Evolutionary conservation across 2,888 invertebrate genomes (phyloP), one percentile per base, ranked within the genome.

Genomic region (Teleogryllus oceanicus): DNA sequence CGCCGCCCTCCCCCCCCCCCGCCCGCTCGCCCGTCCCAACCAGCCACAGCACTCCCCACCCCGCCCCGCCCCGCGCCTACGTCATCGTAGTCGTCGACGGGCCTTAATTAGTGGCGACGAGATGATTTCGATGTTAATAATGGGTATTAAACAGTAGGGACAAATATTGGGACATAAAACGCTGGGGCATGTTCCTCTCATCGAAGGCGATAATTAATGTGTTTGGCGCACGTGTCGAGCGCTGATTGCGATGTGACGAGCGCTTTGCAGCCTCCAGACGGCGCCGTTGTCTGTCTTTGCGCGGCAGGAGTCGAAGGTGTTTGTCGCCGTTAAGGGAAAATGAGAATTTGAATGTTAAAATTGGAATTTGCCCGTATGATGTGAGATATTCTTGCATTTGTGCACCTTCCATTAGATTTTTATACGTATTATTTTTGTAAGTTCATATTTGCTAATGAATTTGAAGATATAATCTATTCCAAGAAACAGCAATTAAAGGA

Each of bases 151-250:
- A 62, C 62, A 62, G 62, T 62, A 5, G 62, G n/a, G n/a, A 62
- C 62, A 62, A 62, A 62, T 62, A 62, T 62, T 62, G 62, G 62
- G n/a, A 13, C n/a, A 62, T 62, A 62, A 62, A 62, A 62, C 62
- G 62, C 13, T 62, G 11, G 62, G 0, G 16, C 1, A 16, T 8
- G 13, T 62, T n/a, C 1, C 16, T 62, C 62, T 18, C 13, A 62
- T 18, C n/a, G 13, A 0, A 13, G n/a, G 62, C 62, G 62, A 16
- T 62, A 62, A 62, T 62, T 62, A 62, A 62, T 62, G 62, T 4
- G 8, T 62, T 62, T 62, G 4, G 16, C 62, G 16, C 62, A 62
- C 13, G n/a, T 62, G 62, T 12, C n/a, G 62, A 1, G 37, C 8
- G 37, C 37, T 62, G 62, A 62, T 62, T 62, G 4, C n/a, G 16